A percentile compares a stretch with the other conserved stretches of the same genome.
phyloP scores from a whole-genome alignment of 2,113 vertebrate genomes.

The Pluvianellus socialis region DNA sequence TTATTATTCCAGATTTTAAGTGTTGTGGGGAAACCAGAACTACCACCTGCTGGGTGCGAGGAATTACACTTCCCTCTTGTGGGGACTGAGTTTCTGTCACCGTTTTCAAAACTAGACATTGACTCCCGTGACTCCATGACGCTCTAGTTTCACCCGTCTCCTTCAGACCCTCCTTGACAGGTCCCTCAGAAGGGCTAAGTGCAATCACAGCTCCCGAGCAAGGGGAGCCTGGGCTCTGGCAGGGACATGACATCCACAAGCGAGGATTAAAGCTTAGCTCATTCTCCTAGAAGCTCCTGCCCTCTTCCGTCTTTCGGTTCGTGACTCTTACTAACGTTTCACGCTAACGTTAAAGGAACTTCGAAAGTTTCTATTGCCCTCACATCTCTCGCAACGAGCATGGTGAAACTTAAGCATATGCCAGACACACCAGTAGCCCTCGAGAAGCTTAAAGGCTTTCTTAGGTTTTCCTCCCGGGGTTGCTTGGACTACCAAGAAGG shows the following conservation, averaged over 20 bases:
- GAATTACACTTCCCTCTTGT: not conserved
- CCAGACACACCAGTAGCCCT: not conserved
- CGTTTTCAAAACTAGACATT: rapidly evolving
- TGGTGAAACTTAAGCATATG: not conserved
- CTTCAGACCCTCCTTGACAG: not conserved
- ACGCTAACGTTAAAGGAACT: rapidly evolving
- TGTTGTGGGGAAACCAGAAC: not conserved
- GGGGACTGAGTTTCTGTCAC: not conserved
- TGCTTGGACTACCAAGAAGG: not conserved
- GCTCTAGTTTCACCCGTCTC: not conserved
- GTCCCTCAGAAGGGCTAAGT: not conserved
- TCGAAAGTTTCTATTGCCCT: not conserved
- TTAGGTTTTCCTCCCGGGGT: not conserved
- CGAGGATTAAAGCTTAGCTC: not conserved
- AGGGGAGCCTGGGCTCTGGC: not conserved
- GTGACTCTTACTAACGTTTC: not conserved
- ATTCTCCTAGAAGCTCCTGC: not conserved
- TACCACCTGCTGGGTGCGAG: not conserved
- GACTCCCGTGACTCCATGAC: rapidly evolving
- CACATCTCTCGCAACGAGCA: not conserved
- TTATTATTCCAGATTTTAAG: not conserved
- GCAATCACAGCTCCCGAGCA: not conserved
- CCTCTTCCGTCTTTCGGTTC: not conserved
- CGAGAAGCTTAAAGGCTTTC: not conserved
- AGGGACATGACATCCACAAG: not conserved